phyloP scores from a whole-genome alignment of 2,797 vertebrate species.

The Neopelma chrysocephalum region DNA sequence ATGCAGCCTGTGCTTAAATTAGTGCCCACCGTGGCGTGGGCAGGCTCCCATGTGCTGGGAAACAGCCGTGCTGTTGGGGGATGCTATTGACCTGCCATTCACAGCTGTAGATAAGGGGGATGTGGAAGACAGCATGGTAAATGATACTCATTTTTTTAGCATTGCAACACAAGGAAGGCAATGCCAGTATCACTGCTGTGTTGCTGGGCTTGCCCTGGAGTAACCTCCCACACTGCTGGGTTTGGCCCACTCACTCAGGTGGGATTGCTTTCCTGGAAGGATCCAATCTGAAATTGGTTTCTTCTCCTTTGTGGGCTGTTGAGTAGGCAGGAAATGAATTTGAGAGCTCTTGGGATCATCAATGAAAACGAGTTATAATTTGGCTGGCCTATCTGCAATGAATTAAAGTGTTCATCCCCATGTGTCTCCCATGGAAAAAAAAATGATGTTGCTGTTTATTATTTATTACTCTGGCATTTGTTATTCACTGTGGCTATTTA shows the following conservation, averaged over 20 bases:
- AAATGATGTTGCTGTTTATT: background rate
- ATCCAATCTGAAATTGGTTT: background rate
- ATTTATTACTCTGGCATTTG: conserved; percentile 44
- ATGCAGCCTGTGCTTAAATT: background rate
- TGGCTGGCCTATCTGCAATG: background rate
- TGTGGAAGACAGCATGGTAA: background rate
- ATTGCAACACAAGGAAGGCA: background rate
- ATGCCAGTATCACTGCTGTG: background rate
- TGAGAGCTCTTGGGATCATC: background rate
- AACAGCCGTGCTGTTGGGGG: background rate
- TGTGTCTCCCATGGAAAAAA: background rate
- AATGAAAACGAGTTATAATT: background rate
- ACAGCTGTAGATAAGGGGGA: background rate
- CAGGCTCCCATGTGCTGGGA: background rate
- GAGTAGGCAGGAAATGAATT: conserved; percentile 44
- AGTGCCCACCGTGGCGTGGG: background rate
- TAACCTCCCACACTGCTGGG: background rate
- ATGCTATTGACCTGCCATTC: background rate
- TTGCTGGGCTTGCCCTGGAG: background rate
- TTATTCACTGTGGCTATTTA: conserved; percentile 36
- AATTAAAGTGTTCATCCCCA: background rate
- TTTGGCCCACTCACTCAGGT: background rate
- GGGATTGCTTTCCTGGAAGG: background rate
- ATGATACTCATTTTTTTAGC: background rate
- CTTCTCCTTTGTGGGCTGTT: conserved; percentile 25